phyloP scores from a whole-genome alignment of 2,113 vertebrate species.

The Mobula birostris region DNA sequence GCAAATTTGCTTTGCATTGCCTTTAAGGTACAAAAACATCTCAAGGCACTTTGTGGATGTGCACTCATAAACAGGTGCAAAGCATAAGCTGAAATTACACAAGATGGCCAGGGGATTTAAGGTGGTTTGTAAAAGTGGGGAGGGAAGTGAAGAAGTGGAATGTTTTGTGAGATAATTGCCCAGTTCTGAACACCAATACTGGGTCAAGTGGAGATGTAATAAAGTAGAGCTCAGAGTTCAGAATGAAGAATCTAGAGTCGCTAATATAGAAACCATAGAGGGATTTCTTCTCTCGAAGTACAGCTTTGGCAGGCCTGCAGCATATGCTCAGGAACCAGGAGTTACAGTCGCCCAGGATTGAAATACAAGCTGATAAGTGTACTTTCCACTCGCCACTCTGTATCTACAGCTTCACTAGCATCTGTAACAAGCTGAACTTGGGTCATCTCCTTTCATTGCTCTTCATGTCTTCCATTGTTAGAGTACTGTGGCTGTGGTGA shows the following conservation, averaged over 20 bases:
- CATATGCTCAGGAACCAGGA: not conserved
- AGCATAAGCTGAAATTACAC: not conserved
- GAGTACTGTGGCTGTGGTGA: too few species aligned
- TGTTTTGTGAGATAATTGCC: not conserved
- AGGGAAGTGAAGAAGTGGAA: not conserved
- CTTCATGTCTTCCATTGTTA: too few species aligned
- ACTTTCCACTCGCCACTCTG: not conserved
- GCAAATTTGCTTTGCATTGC: not conserved
- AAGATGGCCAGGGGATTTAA: not conserved
- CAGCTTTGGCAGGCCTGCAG: not conserved
- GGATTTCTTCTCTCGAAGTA: not conserved
- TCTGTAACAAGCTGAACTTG: too few species aligned
- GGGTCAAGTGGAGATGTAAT: not conserved
- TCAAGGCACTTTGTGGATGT: not conserved
- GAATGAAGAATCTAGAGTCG: too few species aligned
- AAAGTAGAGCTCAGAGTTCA: not conserved
- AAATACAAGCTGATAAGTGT: not conserved
- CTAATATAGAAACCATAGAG: not conserved
- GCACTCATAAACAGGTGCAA: not conserved
- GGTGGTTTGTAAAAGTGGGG: not conserved
- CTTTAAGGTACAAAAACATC: conserved; percentile 19
- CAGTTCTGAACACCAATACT: not conserved
- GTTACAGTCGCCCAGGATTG: not conserved
- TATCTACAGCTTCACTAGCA: not conserved
- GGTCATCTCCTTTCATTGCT: too few species aligned